Evolutionary conservation across 1,140 invertebrate species (phyloP).

Genomic region (Caenorhabditis tropicalis): DNA sequence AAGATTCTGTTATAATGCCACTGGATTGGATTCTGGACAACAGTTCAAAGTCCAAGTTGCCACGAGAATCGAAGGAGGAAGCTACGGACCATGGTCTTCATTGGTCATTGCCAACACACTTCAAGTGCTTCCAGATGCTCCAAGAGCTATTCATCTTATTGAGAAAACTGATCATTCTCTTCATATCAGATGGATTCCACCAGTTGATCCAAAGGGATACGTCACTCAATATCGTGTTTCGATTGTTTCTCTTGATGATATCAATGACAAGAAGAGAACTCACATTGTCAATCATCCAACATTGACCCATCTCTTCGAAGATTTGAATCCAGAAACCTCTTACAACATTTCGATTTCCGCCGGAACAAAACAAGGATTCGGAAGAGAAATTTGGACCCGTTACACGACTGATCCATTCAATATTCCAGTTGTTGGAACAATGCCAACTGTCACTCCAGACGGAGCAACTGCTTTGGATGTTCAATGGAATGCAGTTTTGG

Average conservation of each 20-base stretch:
- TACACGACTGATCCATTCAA: slow-evolving; percentile 70
- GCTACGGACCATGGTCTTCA: slow-evolving; percentile 68
- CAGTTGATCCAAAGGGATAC: slow-evolving; percentile 65
- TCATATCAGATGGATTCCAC: slow-evolving; percentile 70
- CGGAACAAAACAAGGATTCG: slow-evolving; percentile 60
- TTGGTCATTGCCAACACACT: slow-evolving; percentile 71
- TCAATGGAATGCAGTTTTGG: slow-evolving; percentile 68
- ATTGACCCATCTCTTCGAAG: slow-evolving; percentile 67
- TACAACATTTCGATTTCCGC: slow-evolving; percentile 71
- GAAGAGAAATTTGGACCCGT: slow-evolving; percentile 69
- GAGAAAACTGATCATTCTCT: slow-evolving; percentile 72
- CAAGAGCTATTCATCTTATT: slow-evolving; percentile 68
- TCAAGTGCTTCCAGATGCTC: slow-evolving; percentile 71
- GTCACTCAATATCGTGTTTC: slow-evolving; percentile 70
- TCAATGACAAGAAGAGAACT: slow-evolving; percentile 61
- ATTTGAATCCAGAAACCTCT: slow-evolving; percentile 66
- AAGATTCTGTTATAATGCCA: slow-evolving; percentile 71
- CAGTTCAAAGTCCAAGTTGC: slow-evolving; percentile 71
- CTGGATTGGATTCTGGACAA: slow-evolving; percentile 67
- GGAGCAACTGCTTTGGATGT: slow-evolving; percentile 67
- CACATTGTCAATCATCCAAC: slow-evolving; percentile 70
- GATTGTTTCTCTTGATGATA: slow-evolving; percentile 59
- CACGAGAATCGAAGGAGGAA: slow-evolving; percentile 69
- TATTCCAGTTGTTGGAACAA: slow-evolving; percentile 64
- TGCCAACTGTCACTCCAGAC: slow-evolving; percentile 67